These are phyloP conservation scores for Cyanistes caeruleus DNA, from an alignment of 2,113 vertebrate species.

Conservation along the genomic window DNA sequence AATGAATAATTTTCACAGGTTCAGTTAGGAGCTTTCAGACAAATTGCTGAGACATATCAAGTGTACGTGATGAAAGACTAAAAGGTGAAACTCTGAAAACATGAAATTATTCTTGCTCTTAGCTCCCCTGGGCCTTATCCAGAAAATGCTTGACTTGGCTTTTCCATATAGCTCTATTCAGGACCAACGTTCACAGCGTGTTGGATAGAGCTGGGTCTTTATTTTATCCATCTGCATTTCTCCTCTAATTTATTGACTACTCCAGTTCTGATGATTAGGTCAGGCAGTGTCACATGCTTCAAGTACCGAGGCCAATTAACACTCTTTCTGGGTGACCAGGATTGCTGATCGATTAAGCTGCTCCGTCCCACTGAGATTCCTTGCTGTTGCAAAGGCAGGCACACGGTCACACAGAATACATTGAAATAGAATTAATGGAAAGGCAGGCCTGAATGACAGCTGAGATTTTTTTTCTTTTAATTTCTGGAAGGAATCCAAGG, in stretches of 20 bases:
- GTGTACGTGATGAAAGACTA: neutral
- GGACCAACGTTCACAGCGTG: neutral
- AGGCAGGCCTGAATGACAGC: conserved; percentile 46
- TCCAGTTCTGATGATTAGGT: conserved; percentile 65
- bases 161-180: neutral
- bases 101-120: neutral
- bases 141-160: conserved; percentile 17
- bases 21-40: neutral
- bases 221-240: conserved; percentile 49
- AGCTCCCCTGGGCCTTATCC: neutral
- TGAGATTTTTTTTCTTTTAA: neutral
- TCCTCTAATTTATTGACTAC: conserved; percentile 58
- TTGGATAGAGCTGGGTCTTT: neutral
- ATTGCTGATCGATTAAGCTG: conserved; percentile 58
- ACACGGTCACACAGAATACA: neutral
- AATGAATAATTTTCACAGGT: conserved; percentile 22
- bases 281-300: conserved; percentile 53
- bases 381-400: conserved; percentile 51
- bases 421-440: conserved; percentile 67
- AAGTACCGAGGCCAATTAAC: conserved; percentile 69
- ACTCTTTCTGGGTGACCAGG: conserved; percentile 58
- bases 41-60: neutral
- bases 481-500: conserved; percentile 42
- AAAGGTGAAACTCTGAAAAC: conserved; percentile 22
- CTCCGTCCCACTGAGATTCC: conserved; percentile 55